A percentile compares a stretch with the other conserved stretches of the same genome.
phyloP scores from a whole-genome alignment of 2,113 vertebrate species.

The Chiloscyllium plagiosum region DNA sequence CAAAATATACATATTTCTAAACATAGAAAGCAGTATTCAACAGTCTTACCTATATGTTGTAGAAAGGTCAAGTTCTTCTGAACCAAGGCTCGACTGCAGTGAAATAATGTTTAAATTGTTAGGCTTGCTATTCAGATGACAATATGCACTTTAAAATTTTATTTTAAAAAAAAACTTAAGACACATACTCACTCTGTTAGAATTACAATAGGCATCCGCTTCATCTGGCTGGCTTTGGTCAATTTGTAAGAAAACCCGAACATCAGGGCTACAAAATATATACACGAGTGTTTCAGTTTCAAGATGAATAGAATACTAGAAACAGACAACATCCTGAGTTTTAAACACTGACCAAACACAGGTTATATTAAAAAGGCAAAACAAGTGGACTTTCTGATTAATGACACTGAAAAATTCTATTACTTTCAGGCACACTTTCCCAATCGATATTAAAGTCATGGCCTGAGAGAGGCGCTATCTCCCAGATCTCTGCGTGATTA shows the following conservation, averaged over 20 bases:
- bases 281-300: background rate
- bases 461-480: background rate
- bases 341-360: background rate
- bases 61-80: conserved; percentile 25
- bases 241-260: conserved; percentile 61
- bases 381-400: background rate
- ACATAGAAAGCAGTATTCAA: background rate
- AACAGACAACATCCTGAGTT: background rate
- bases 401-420: background rate
- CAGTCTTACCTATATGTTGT: background rate
- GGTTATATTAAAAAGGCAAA: background rate
- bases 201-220: conserved; percentile 37
- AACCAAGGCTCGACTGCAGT: background rate
- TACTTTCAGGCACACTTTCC: background rate
- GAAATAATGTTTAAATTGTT: background rate
- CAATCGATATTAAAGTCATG: background rate
- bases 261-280: conserved; percentile 53
- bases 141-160: too few relatives aligned
- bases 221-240: conserved; percentile 63
- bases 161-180: background rate
- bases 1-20: background rate
- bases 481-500: too few relatives aligned
- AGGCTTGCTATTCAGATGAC: background rate
- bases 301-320: background rate
- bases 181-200: background rate